These are phyloP conservation scores for Xanthorhoe spadicearia DNA, from an alignment of 2,888 invertebrate genomes.

Conservation along the genomic window DNA sequence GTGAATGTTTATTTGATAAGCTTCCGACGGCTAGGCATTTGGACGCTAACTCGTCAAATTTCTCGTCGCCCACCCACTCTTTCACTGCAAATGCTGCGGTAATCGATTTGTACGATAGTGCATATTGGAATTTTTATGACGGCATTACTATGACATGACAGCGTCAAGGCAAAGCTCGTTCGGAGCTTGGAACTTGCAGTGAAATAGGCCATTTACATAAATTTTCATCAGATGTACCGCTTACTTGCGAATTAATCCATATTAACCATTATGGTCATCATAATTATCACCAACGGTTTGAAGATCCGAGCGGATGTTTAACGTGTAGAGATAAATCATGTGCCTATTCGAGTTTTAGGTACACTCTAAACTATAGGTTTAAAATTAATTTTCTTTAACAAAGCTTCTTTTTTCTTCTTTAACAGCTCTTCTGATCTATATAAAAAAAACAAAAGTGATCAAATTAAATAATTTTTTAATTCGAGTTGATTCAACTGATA, in stretches of 20 bases:
- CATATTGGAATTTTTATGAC: conserved; percentile 44
- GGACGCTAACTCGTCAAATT: conserved; percentile 75
- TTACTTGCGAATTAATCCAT: conserved; percentile 14
- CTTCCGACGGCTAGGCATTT: conserved; percentile 79
- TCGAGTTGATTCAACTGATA: no score
- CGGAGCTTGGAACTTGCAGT: conserved; percentile 7
- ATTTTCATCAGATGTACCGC: conserved; percentile 19
- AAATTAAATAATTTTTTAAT: no score
- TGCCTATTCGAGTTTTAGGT: no score
- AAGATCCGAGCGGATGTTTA: neutral
- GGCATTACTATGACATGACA: conserved; percentile 33
- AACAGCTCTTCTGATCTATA: no score
- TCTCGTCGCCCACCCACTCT: conserved; percentile 72
- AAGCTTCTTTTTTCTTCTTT: neutral
- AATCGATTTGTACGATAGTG: conserved; percentile 43
- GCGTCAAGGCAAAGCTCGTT: conserved; percentile 23
- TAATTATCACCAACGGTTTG: neutral
- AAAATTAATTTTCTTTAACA: neutral
- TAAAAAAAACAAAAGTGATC: no score
- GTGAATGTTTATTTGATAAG: conserved; percentile 81
- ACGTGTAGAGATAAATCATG: neutral
- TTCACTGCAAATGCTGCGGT: conserved; percentile 38
- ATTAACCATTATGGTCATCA: neutral
- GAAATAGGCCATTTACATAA: conserved; percentile 19
- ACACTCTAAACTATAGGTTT: no score